Evolutionary conservation across 2,113 vertebrate species (phyloP).

Genomic region (Cariama cristata): DNA sequence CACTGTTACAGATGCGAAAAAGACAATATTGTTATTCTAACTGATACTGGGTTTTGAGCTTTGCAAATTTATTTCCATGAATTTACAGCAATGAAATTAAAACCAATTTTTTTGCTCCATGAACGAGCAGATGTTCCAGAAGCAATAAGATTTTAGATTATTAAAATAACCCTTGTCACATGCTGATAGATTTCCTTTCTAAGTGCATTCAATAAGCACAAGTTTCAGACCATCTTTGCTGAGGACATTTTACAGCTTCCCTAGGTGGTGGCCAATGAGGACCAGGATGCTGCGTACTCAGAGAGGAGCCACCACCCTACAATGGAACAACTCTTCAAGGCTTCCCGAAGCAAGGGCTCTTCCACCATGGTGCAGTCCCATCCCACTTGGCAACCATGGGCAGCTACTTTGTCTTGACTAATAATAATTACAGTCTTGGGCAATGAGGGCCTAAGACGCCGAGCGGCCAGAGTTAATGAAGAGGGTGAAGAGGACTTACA

Average conservation of each 20-base stretch:
- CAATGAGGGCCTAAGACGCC: rapidly evolving
- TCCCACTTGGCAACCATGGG: neutral
- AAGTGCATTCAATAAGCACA: neutral
- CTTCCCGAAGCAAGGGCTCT: neutral
- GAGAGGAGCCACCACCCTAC: rapidly evolving
- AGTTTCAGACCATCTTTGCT: neutral
- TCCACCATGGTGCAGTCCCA: neutral
- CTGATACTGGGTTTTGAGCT: neutral
- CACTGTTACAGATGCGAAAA: neutral
- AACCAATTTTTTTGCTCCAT: neutral
- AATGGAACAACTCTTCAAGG: neutral
- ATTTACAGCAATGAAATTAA: neutral
- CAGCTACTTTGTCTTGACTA: neutral
- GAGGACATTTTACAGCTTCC: neutral
- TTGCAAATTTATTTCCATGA: neutral
- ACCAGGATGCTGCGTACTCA: rapidly evolving
- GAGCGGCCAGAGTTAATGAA: neutral
- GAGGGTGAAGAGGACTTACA: neutral
- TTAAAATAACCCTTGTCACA: neutral
- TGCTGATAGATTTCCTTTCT: neutral
- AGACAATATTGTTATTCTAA: neutral
- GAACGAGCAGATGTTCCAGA: neutral
- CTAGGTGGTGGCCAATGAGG: rapidly evolving
- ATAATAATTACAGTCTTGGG: neutral
- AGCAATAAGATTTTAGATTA: neutral